Evolutionary conservation across 2,888 invertebrate genomes (phyloP).

Genomic region (Aromia moschata): DNA sequence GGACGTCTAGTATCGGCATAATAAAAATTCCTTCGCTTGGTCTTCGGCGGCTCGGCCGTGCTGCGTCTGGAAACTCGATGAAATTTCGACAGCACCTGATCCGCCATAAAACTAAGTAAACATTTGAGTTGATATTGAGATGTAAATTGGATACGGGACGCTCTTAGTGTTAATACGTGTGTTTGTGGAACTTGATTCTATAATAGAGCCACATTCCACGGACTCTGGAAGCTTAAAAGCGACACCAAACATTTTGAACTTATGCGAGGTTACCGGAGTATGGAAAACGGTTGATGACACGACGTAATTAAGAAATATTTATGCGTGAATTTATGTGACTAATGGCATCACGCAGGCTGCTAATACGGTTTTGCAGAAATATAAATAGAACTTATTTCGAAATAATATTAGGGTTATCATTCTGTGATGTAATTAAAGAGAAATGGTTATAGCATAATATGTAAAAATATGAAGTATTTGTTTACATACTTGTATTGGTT

Average conservation of each 20-base stretch:
- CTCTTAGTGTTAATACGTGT: conserved; percentile 61
- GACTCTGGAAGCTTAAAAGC: conserved; percentile 27
- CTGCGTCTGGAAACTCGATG: conserved; percentile 33
- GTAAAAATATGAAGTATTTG: too few species aligned
- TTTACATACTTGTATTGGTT: too few species aligned
- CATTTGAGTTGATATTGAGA: conserved; percentile 60
- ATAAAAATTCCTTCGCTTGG: conserved; percentile 21
- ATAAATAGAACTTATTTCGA: too few species aligned
- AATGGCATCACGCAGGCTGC: too few species aligned
- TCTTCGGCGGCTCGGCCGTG: conserved; percentile 22
- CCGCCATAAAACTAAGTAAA: conserved; percentile 57
- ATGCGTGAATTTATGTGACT: conserved; percentile 24
- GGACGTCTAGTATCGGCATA: conserved; percentile 14
- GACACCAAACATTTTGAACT: conserved; percentile 33
- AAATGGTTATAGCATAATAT: too few species aligned
- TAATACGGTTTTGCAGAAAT: too few species aligned
- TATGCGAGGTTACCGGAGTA: conserved; percentile 28
- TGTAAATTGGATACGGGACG: conserved; percentile 61
- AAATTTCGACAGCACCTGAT: conserved; percentile 50
- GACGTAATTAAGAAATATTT: conserved; percentile 27
- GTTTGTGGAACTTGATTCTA: conserved; percentile 63
- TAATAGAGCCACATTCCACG: conserved; percentile 63
- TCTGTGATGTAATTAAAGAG: too few species aligned
- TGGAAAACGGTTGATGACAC: not conserved
- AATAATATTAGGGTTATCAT: too few species aligned